Conservation (phyloP, 2,113 vertebrate species). For the Chinchilla lanigera region DNA sequence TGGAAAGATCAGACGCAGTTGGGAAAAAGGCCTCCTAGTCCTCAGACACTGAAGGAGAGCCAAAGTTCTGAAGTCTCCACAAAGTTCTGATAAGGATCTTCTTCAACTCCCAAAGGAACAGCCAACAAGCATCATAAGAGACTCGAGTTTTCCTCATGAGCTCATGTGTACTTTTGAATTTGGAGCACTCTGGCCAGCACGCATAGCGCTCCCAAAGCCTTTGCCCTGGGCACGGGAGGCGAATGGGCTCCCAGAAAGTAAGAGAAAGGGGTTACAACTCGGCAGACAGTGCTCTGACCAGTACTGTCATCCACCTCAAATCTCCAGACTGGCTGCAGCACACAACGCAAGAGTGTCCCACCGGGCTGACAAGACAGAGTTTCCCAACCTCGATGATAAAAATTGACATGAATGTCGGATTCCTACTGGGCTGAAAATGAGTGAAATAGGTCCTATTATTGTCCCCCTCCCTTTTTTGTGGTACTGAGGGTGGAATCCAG, state of each 20-base stretch:
- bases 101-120: not conserved
- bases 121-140: not conserved
- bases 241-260: not conserved
- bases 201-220: not conserved
- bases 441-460: not conserved
- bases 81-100: constrained; percentile 61
- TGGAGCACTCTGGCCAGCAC: not conserved
- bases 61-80: constrained; percentile 42
- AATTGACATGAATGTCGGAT: not conserved
- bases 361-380: not conserved
- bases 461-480: not conserved
- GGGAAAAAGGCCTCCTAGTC: not conserved
- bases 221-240: not conserved
- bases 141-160: not conserved
- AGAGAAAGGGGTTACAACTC: not conserved
- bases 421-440: not conserved
- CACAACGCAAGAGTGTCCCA: not conserved
- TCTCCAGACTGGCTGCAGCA: not conserved
- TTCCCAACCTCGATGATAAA: not conserved
- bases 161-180: not conserved
- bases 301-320: not conserved
- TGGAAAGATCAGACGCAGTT: not conserved
- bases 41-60: constrained; percentile 26
- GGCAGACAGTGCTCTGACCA: not conserved
- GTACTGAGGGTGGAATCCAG: not conserved